Percentiles rank a stretch among this genome's conserved stretches.
phyloP scores from a whole-genome alignment of 2,888 invertebrate species.

The Odontocerum albicorne region DNA sequence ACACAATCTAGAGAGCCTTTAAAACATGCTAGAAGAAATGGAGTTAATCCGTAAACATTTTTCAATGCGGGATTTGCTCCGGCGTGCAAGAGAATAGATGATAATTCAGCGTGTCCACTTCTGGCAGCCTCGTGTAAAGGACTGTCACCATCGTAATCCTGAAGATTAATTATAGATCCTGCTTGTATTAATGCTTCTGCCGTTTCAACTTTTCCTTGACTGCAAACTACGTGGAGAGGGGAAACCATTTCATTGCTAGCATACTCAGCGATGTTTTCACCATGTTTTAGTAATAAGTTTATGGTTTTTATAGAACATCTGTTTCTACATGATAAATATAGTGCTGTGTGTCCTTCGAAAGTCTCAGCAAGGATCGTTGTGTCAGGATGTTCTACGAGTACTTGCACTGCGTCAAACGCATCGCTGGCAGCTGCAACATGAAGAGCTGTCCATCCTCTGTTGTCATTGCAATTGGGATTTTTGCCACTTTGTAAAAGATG shows the following conservation, averaged over 20 bases:
- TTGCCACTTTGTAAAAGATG: slow-evolving; percentile 46
- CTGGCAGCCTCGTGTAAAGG: slow-evolving; percentile 53
- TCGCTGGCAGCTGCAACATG: slow-evolving; percentile 56
- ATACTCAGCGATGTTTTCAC: slow-evolving; percentile 49
- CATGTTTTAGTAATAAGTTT: slow-evolving; percentile 45
- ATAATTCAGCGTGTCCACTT: slow-evolving; percentile 43
- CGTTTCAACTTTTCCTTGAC: slow-evolving; percentile 47
- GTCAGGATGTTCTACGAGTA: slow-evolving; percentile 46
- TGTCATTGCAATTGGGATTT: slow-evolving; percentile 54
- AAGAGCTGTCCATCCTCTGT: slow-evolving; percentile 57
- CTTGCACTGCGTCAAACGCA: slow-evolving; percentile 46
- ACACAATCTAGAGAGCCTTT: slow-evolving; percentile 47
- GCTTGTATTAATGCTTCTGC: slow-evolving; percentile 49
- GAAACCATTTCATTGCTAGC: slow-evolving; percentile 52
- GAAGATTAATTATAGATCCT: slow-evolving; percentile 49
- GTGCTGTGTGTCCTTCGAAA: slow-evolving; percentile 54
- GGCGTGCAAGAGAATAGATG: slow-evolving; percentile 47
- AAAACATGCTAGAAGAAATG: slow-evolving; percentile 53
- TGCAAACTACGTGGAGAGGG: slow-evolving; percentile 50
- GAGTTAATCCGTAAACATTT: slow-evolving; percentile 48
- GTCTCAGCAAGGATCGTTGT: slow-evolving; percentile 49
- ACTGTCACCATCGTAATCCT: slow-evolving; percentile 56
- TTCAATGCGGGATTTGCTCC: slow-evolving; percentile 50
- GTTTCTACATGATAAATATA: slow-evolving; percentile 51
- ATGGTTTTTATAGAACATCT: slow-evolving; percentile 46